Percentiles rank a stretch among this genome's conserved stretches.
phyloP scores from a whole-genome alignment of 2,888 invertebrate species.

The Parthenolecanium corni region DNA sequence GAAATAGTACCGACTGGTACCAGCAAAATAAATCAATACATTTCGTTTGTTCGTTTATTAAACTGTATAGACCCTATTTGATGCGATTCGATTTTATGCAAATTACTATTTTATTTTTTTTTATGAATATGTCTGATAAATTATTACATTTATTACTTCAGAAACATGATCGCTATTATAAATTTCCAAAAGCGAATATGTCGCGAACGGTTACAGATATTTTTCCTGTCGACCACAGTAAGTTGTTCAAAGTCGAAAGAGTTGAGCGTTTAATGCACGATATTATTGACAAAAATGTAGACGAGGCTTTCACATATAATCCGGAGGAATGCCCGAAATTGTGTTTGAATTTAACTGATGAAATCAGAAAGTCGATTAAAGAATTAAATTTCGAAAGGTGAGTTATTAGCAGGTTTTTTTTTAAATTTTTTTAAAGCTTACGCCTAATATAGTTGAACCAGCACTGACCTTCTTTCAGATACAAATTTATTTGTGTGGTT shows the following conservation, averaged over 20 bases:
- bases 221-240: slow-evolving; percentile 11
- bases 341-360: slow-evolving; percentile 1
- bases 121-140: slow-evolving; percentile 25
- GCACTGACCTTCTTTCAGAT: too few species aligned
- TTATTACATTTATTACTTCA: slow-evolving; percentile 21
- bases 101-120: slow-evolving; percentile 4
- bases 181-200: slow-evolving; percentile 24
- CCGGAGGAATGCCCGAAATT: slow-evolving; percentile 10
- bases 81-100: neutral
- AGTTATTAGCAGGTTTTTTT: neutral
- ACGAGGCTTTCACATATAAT: slow-evolving; percentile 1
- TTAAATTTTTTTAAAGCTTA: too few species aligned
- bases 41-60: too few species aligned
- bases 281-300: neutral
- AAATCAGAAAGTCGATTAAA: slow-evolving; percentile 2
- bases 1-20: too few species aligned
- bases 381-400: slow-evolving; percentile 15
- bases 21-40: too few species aligned
- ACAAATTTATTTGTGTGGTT: slow-evolving; percentile 51
- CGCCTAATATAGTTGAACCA: too few species aligned
- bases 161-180: slow-evolving; percentile 14
- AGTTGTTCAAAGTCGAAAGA: slow-evolving; percentile 1
- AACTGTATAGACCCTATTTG: neutral
- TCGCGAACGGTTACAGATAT: slow-evolving; percentile 18
- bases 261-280: slow-evolving; percentile 9